Percentiles rank a stretch among this genome's conserved stretches.
Conservation (phyloP, 1,140 invertebrate genomes). For the Drosophila lowei region DNA sequence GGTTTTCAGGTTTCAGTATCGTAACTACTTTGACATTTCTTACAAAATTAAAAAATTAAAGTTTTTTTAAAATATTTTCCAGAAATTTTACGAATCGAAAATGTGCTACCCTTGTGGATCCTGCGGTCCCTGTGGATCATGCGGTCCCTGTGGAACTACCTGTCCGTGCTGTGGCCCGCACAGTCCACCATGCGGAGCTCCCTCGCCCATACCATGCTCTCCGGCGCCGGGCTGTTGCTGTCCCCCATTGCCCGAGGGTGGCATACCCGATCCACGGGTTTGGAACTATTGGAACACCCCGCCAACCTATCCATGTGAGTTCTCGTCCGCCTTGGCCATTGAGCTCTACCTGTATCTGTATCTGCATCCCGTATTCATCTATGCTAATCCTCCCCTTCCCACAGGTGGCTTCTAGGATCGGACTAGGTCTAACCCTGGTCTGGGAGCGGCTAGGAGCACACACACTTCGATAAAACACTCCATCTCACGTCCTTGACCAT, state of each 20-base stretch:
- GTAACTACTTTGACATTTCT: too few species aligned
- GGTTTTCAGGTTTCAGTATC: too few species aligned
- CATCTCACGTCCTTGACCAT: too few species aligned
- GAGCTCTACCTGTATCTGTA: too few species aligned
- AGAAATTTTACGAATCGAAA: too few species aligned
- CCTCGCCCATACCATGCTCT: slow-evolving; percentile 69
- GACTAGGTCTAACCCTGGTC: background rate
- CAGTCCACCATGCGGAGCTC: slow-evolving; percentile 76
- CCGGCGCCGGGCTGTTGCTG: slow-evolving; percentile 66
- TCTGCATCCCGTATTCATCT: background rate
- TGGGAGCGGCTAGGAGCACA: background rate
- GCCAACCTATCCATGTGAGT: slow-evolving; percentile 80
- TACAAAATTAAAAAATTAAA: too few species aligned
- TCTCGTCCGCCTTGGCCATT: background rate
- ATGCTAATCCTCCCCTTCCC: background rate
- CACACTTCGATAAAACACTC: too few species aligned
- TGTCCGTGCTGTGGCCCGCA: slow-evolving; percentile 69
- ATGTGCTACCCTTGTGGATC: slow-evolving; percentile 1
- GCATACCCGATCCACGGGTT: slow-evolving; percentile 76
- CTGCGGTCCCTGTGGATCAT: slow-evolving; percentile 50
- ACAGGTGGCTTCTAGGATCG: slow-evolving; percentile 16
- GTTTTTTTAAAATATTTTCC: too few species aligned
- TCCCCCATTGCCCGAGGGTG: slow-evolving; percentile 68
- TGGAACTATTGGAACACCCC: slow-evolving; percentile 80
- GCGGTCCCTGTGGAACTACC: background rate